A percentile compares a stretch with the other conserved stretches of the same genome.
Evolutionary conservation across 2,113 vertebrate species (phyloP).

Genomic region (Vombatus ursinus): DNA sequence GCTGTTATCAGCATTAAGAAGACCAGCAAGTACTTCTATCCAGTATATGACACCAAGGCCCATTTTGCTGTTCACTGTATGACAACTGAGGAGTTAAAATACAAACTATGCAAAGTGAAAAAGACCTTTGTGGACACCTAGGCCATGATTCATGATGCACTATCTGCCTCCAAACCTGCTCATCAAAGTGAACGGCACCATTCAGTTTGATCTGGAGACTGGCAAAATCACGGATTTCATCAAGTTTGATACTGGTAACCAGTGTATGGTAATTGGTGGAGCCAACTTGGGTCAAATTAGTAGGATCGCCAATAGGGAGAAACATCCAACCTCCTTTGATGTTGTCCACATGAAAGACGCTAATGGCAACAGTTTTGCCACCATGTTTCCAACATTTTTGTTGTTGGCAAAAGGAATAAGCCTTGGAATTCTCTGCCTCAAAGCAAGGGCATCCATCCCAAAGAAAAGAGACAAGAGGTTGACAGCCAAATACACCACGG

Average conservation of each 20-base stretch:
- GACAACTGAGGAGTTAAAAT: neutral
- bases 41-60: neutral
- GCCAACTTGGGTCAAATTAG: neutral
- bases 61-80: neutral
- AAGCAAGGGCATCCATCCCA: too few species aligned
- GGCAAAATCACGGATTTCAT: neutral
- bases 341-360: neutral
- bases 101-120: too few species aligned
- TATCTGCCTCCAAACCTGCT: too few species aligned
- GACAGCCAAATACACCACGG: too few species aligned
- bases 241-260: neutral
- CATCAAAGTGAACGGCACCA: neutral
- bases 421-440: neutral
- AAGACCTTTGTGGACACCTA: too few species aligned
- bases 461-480: too few species aligned
- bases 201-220: neutral
- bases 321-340: neutral
- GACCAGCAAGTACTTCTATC: neutral
- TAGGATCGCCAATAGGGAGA: neutral
- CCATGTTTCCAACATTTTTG: neutral
- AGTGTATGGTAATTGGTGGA: neutral
- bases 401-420: neutral
- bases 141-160: too few species aligned
- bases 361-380: neutral
- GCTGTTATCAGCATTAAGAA: neutral